Percentiles rank a stretch among this genome's conserved stretches.
Conservation (phyloP, 2,888 invertebrate genomes). For the Cistogaster globosa region DNA sequence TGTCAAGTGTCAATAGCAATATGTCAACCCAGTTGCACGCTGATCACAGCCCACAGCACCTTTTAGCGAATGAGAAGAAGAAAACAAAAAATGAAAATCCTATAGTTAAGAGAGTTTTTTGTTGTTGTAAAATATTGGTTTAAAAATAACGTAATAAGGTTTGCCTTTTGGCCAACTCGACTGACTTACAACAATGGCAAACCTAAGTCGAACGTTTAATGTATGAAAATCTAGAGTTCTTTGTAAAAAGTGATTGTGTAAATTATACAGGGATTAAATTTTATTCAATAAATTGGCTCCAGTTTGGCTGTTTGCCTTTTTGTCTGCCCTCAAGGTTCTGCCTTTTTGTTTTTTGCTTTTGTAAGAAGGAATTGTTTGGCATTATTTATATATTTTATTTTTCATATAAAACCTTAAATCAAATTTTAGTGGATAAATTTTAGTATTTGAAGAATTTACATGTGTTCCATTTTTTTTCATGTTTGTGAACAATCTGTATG, state of each 20-base stretch:
- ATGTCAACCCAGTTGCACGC: slow-evolving; percentile 71
- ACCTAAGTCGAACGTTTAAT: slow-evolving; percentile 13
- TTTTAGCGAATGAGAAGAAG: slow-evolving; percentile 10
- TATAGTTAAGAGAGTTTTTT: too few relatives aligned
- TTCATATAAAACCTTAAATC: not conserved
- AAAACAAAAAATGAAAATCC: not conserved
- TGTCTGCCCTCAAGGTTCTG: slow-evolving; percentile 60
- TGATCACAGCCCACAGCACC: slow-evolving; percentile 74
- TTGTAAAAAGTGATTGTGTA: slow-evolving; percentile 42
- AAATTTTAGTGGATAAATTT: not conserved
- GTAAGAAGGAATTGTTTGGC: slow-evolving; percentile 11
- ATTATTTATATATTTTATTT: not conserved
- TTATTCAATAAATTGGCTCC: slow-evolving; percentile 66
- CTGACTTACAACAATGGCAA: slow-evolving; percentile 2
- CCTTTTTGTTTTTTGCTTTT: not conserved
- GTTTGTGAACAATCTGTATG: slow-evolving; percentile 46
- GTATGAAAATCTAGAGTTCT: slow-evolving; percentile 44
- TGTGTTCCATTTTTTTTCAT: slow-evolving; percentile 60
- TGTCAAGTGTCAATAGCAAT: slow-evolving; percentile 80
- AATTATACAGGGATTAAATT: slow-evolving; percentile 62
- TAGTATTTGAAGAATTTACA: slow-evolving; percentile 37
- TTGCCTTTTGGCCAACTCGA: slow-evolving; percentile 64
- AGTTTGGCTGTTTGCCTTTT: slow-evolving; percentile 60
- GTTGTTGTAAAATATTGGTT: slow-evolving; percentile 48
- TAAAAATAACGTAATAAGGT: slow-evolving; percentile 70